phyloP scores from a whole-genome alignment of 2,113 vertebrate genomes.

The Campylorhamphus procurvoides region DNA sequence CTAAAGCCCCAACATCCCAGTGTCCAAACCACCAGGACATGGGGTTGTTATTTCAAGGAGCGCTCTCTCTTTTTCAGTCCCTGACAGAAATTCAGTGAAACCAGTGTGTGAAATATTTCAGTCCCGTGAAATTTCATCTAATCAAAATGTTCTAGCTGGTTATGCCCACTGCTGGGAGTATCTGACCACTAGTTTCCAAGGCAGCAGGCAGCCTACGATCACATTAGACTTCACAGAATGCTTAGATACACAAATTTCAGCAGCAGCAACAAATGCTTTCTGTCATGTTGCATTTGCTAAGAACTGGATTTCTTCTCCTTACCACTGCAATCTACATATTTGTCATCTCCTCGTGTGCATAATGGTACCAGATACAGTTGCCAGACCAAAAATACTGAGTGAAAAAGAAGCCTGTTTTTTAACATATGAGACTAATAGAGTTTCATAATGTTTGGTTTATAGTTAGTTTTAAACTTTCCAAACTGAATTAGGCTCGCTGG shows the following conservation, averaged over 20 bases:
- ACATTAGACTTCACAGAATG: constrained; percentile 21
- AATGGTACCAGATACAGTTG: neutral
- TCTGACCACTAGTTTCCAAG: constrained; percentile 66
- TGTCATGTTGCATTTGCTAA: constrained; percentile 23
- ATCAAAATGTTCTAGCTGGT: constrained; percentile 55
- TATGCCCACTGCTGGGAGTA: constrained; percentile 34
- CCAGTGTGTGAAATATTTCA: constrained; percentile 27
- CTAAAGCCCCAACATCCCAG: neutral
- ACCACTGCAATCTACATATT: neutral
- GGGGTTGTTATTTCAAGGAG: neutral
- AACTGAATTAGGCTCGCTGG: neutral
- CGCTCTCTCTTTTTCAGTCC: neutral
- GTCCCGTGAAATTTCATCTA: constrained; percentile 51
- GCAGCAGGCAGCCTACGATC: constrained; percentile 34
- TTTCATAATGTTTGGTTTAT: neutral
- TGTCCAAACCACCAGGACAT: neutral
- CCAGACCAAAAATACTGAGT: neutral
- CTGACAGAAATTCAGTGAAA: constrained; percentile 13
- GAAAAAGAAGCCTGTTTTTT: neutral
- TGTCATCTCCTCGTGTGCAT: neutral
- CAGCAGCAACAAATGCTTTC: constrained; percentile 22
- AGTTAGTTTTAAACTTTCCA: neutral
- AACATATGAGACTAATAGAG: neutral
- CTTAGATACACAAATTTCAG: constrained; percentile 33
- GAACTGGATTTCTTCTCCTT: neutral